phyloP scores from a whole-genome alignment of 92 coral and sea anemone genomes.

The Ricordea florida region DNA sequence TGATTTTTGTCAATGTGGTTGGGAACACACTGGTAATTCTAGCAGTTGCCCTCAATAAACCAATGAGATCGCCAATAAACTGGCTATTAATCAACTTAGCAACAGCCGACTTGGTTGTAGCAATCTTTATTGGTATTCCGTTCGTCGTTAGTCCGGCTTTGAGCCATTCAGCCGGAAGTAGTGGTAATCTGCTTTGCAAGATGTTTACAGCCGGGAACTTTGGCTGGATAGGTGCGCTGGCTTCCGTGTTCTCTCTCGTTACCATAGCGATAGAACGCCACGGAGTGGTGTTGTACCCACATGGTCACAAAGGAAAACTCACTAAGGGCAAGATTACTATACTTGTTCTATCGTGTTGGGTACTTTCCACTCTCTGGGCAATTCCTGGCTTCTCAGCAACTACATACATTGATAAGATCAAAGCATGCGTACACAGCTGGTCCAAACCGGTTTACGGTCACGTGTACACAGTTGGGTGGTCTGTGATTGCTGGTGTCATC shows the following conservation, averaged over 20 bases:
- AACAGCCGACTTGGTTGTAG: slow-evolving; percentile 50
- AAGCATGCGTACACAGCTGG: slow-evolving; percentile 54
- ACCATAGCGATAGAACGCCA: slow-evolving; percentile 60
- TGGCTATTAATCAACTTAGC: slow-evolving; percentile 49
- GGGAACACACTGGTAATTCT: slow-evolving; percentile 52
- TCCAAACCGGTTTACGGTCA: slow-evolving; percentile 36
- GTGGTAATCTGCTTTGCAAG: slow-evolving; percentile 44
- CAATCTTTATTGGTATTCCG: slow-evolving; percentile 42
- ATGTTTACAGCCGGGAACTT: slow-evolving; percentile 34
- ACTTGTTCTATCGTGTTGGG: slow-evolving; percentile 44
- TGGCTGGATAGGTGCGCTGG: slow-evolving; percentile 55
- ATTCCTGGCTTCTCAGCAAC: slow-evolving; percentile 47
- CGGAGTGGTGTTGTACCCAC: slow-evolving; percentile 53
- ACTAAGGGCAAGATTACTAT: slow-evolving; percentile 33
- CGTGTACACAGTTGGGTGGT: slow-evolving; percentile 59
- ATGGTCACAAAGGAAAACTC: slow-evolving; percentile 49
- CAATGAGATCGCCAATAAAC: slow-evolving; percentile 46
- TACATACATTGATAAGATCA: slow-evolving; percentile 12
- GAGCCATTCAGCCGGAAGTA: slow-evolving; percentile 29
- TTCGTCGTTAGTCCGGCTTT: slow-evolving; percentile 14
- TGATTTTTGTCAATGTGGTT: slow-evolving; percentile 33
- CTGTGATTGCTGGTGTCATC: slow-evolving; percentile 59
- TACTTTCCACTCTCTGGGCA: slow-evolving; percentile 32
- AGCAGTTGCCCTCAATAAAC: slow-evolving; percentile 25
- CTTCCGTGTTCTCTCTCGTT: slow-evolving; percentile 54